phyloP scores from a whole-genome alignment of 2,797 vertebrate genomes.

The Sarcophilus harrisii region DNA sequence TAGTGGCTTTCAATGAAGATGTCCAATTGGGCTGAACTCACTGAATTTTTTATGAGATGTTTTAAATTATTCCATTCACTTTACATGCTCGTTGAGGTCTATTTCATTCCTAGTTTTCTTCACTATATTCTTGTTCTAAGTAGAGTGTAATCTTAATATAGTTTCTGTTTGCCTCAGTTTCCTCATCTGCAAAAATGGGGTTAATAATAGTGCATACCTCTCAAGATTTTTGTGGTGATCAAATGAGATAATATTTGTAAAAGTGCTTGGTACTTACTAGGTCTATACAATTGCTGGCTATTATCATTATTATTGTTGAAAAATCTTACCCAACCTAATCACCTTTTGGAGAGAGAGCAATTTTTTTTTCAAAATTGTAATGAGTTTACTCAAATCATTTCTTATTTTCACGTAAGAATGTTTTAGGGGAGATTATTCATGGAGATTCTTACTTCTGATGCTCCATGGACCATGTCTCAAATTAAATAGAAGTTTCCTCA shows the following conservation, averaged over 20 bases:
- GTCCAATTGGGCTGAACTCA: not conserved
- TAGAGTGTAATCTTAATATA: not conserved
- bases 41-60: not conserved
- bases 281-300: not conserved
- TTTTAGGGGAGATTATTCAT: not conserved
- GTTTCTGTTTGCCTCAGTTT: not conserved
- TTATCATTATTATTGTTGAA: not conserved
- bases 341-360: not conserved
- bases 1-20: not conserved
- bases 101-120: not conserved
- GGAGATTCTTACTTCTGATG: not conserved
- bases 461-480: not conserved
- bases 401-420: not conserved
- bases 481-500: not conserved
- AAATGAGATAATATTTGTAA: not conserved
- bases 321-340: not conserved
- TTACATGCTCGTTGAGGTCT: not conserved
- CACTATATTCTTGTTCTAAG: not conserved
- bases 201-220: not conserved
- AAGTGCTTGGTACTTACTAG: not conserved
- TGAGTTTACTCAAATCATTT: not conserved
- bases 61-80: not conserved
- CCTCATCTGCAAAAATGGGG: not conserved
- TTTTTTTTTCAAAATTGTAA: not conserved
- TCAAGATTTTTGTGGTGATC: not conserved